These are phyloP conservation scores for Nixonia krombeini DNA, from an alignment of 1,140 invertebrate genomes.

Conservation along the genomic window DNA sequence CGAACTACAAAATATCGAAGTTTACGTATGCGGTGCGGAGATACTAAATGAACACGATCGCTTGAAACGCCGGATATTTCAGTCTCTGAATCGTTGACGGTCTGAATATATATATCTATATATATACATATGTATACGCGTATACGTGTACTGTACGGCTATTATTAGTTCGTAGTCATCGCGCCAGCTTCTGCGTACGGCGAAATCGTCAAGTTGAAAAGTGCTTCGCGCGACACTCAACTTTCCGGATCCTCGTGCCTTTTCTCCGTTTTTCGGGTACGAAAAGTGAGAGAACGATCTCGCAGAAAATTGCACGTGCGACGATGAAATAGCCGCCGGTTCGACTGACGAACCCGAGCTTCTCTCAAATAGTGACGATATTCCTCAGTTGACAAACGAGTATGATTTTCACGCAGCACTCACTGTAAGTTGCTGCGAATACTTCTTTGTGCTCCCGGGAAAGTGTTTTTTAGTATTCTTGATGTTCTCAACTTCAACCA, in stretches of 20 bases:
- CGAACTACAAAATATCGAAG: conserved; percentile 6
- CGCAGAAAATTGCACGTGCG: not conserved
- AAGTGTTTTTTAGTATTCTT: conserved; percentile 1
- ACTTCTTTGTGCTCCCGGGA: conserved; percentile 2
- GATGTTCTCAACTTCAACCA: too few relatives aligned
- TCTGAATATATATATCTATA: conserved; percentile 39
- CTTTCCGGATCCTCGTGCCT: conserved; percentile 28
- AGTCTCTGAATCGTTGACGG: conserved; percentile 43
- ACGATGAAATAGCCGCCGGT: conserved; percentile 15
- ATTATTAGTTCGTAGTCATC: conserved; percentile 69
- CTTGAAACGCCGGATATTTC: conserved; percentile 52
- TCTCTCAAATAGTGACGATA: conserved; percentile 1
- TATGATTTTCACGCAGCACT: conserved; percentile 59
- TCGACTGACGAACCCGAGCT: conserved; percentile 8
- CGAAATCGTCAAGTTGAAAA: conserved; percentile 25
- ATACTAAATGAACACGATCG: conserved; percentile 22
- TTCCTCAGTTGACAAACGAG: conserved; percentile 31
- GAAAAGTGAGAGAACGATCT: conserved; percentile 6
- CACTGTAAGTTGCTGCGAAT: conserved; percentile 57
- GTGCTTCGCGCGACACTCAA: conserved; percentile 25
- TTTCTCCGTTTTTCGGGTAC: conserved; percentile 16
- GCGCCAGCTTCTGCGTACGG: conserved; percentile 48
- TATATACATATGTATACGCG: too few relatives aligned
- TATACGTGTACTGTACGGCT: conserved; percentile 46
- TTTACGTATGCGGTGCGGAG: conserved; percentile 7